Base-by-base conservation (phyloP, 1,140 invertebrate genomes). In the Rhagoletis zephyria region DNA sequence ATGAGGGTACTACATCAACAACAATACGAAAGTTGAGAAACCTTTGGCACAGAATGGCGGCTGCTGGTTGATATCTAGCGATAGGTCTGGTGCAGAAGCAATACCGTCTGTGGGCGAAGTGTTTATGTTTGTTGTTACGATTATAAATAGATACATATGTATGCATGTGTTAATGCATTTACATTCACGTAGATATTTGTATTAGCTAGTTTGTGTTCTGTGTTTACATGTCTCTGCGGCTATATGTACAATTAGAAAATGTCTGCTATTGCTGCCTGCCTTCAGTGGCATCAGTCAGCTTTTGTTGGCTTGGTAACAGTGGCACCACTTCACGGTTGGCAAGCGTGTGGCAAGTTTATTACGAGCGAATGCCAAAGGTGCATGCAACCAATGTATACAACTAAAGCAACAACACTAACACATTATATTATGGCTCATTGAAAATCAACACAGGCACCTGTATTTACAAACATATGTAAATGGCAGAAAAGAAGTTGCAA, bases 281-380 rank as follows among this genome's bases (percentile, higher is more conserved):
- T 7, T 48, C 4, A 2, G 10, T 6, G 3, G 12, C 70, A 48
- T 48, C 16, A 74, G 42, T 40, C 64, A 67, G 10, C n/a, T 67
- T 5, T 67, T 48, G 45, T 74, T 45, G 70, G 48, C 12, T 67
- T 81, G 45, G 51, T 81, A 59, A 9, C 48, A 81, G 74, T 56
- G 74, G 74, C 74, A 81, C 48, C 74, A 81, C 48, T 81, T 81
- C 48, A 48, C 74, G 74, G 48, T 81, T 56, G 74, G 74, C n/a
- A 19, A 81, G 48, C 16, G 14, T 81, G 74, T 81, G 74, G 48
- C 74, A 77, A 19, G 70, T 77, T 51, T 77, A 48, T n/a, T 51
- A 56, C 70, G 70, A 6, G 45, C 4, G 16, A 9, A 51, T 48
- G 14, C 45, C 48, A 77, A 77, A 77, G 45, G 45, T 77, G 70